These are phyloP conservation scores for Grus americana DNA, from an alignment of 2,113 vertebrate species.

Conservation along the genomic window DNA sequence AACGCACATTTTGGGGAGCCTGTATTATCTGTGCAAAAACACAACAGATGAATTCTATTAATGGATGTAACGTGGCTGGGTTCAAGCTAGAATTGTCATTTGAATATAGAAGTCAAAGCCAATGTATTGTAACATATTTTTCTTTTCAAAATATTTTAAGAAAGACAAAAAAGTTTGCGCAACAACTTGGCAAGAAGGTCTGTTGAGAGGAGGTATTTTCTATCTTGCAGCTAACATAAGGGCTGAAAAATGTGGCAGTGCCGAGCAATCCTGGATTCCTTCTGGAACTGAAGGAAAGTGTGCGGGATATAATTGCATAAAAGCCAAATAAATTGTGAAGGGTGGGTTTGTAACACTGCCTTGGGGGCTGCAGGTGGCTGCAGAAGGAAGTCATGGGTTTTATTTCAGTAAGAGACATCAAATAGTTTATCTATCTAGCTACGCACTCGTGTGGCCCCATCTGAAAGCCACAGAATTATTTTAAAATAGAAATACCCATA, in stretches of 20 bases:
- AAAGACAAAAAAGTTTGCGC: slow-evolving; percentile 68
- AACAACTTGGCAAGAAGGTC: slow-evolving; percentile 72
- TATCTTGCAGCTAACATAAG: slow-evolving; percentile 71
- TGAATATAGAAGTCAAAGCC: slow-evolving; percentile 62
- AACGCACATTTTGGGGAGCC: background rate
- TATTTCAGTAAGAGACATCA: slow-evolving; percentile 28
- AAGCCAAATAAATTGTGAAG: slow-evolving; percentile 40
- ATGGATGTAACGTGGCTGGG: slow-evolving; percentile 48
- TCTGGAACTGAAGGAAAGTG: slow-evolving; percentile 53
- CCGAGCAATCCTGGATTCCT: slow-evolving; percentile 53
- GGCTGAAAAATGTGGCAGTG: slow-evolving; percentile 61
- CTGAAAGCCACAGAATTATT: slow-evolving; percentile 20
- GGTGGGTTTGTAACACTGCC: slow-evolving; percentile 53
- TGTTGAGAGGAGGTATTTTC: slow-evolving; percentile 67
- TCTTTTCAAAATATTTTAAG: slow-evolving; percentile 79
- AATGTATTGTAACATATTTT: slow-evolving; percentile 70
- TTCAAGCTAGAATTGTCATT: slow-evolving; percentile 51
- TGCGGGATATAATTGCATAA: slow-evolving; percentile 23
- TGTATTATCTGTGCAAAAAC: slow-evolving; percentile 18
- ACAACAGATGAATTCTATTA: slow-evolving; percentile 63
- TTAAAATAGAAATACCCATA: slow-evolving; percentile 36
- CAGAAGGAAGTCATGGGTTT: slow-evolving; percentile 20
- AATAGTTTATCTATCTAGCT: slow-evolving; percentile 30
- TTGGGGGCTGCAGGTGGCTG: slow-evolving; percentile 63
- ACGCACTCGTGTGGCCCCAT: background rate